A percentile compares a stretch with the other conserved stretches of the same genome.
Evolutionary conservation across 2,797 vertebrate species (phyloP).

Genomic region (Cyprinodon diabolis): DNA sequence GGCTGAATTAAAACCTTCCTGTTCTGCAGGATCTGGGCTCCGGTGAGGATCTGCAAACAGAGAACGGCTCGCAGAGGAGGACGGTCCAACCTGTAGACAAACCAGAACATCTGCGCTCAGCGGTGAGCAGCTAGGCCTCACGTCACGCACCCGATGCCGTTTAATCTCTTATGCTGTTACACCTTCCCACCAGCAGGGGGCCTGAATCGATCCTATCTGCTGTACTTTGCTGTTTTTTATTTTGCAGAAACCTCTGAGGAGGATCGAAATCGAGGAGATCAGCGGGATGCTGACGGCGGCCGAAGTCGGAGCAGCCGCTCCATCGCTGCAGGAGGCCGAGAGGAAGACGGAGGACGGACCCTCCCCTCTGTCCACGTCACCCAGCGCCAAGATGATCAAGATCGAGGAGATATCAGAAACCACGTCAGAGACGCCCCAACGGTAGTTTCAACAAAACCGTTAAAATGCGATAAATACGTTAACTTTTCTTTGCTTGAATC

Average conservation of each 20-base stretch:
- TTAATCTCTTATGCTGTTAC: background rate
- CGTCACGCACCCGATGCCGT: background rate
- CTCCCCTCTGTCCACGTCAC: conserved; percentile 73
- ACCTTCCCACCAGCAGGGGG: conserved; percentile 33
- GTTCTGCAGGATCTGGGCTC: conserved; percentile 76
- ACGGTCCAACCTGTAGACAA: conserved; percentile 84
- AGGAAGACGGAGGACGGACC: conserved; percentile 48
- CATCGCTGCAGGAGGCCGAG: conserved; percentile 37
- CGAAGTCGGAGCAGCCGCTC: conserved; percentile 27
- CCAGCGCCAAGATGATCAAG: conserved; percentile 90
- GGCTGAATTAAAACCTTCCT: background rate
- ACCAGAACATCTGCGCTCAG: conserved; percentile 80
- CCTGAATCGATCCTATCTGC: background rate
- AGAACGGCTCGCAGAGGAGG: conserved; percentile 71
- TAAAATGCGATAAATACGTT: too few relatives aligned
- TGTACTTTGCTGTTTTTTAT: background rate
- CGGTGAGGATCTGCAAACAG: conserved; percentile 60
- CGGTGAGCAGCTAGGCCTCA: conserved; percentile 79
- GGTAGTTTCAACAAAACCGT: conserved; percentile 47
- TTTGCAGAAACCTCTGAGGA: conserved; percentile 87
- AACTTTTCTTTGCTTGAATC: too few relatives aligned
- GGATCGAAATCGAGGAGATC: conserved; percentile 88
- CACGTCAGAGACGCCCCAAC: conserved; percentile 23
- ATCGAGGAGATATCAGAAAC: conserved; percentile 85
- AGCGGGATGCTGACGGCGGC: conserved; percentile 68